Base-by-base conservation (phyloP, 2,888 invertebrate genomes). In the Ceraclea dissimilis region DNA sequence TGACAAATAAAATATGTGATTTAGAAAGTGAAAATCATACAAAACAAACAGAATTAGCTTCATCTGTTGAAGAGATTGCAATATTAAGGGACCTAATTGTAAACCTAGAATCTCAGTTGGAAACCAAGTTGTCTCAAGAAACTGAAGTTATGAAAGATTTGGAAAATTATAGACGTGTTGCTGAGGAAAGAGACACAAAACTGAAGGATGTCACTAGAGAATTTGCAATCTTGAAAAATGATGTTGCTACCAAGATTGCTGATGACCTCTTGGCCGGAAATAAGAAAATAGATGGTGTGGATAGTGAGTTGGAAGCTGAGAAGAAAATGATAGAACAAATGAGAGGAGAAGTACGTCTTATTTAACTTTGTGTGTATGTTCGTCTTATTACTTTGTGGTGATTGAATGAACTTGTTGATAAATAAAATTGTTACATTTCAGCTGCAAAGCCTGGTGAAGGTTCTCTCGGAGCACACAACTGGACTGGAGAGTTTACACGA, bases 41-140 rank as follows among this genome's bases (percentile, higher is more conserved):
- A 52, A 71, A 84, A 0, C 88, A 92, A 68, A 74, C 78, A 1
- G 90, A 91, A 62, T 71, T 89, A 1, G 83, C 87, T 69, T 83
- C 84, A n/a, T 83, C 86, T 0, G 79, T 86, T 26, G 88, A 89
- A 53, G 90, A 90, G 69, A 83, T 89, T 19, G 78, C 78, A 64
- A 78, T 86, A 11, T 74, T 92, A 16, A 75, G 89, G 31, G 90
- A 92, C 57, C 86, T 91, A 52, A 88, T 93, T 52, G 76, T 81
- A 0, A 88, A 88, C 63, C 70, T 91, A 43, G 93, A 93, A 67
- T 74, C 74, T 1, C 89, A 92, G 67, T 71, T 91, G 1, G 87
- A 89, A 67, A 74, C 77, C 11, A 88, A 87, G 67, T 73, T 78
- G 0, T 70, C 76, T 0, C 79, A 79, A 49, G 89, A 90, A 66